Percentiles rank a stretch among this genome's conserved stretches.
phyloP scores from a whole-genome alignment of 2,888 invertebrate genomes.

The Nomada fabriciana region DNA sequence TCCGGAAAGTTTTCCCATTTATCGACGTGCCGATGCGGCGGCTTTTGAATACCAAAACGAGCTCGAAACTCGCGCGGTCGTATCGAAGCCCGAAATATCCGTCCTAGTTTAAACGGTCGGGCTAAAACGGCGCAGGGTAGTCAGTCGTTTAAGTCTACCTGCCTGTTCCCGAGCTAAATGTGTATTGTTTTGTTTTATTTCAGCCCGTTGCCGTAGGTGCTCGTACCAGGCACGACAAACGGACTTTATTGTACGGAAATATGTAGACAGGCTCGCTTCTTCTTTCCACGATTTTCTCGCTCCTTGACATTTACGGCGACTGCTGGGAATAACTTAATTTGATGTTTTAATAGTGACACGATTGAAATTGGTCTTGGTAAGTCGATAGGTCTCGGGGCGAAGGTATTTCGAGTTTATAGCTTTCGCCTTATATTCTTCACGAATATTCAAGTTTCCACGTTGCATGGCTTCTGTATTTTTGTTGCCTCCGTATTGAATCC shows the following conservation, averaged over 20 bases:
- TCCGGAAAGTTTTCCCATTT: slow-evolving; percentile 78
- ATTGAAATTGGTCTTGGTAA: neutral
- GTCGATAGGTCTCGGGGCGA: neutral
- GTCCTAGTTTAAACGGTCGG: slow-evolving; percentile 77
- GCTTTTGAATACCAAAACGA: slow-evolving; percentile 68
- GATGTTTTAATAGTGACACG: neutral
- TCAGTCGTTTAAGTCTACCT: slow-evolving; percentile 68
- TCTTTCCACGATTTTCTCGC: neutral
- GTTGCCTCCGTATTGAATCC: neutral
- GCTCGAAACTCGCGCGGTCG: slow-evolving; percentile 65
- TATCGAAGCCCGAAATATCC: slow-evolving; percentile 78
- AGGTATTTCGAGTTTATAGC: neutral
- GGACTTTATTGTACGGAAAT: slow-evolving; percentile 74
- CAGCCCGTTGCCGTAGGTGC: slow-evolving; percentile 70
- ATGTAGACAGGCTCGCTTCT: slow-evolving; percentile 56
- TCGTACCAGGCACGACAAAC: slow-evolving; percentile 72
- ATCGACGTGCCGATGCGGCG: slow-evolving; percentile 73
- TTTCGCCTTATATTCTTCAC: neutral
- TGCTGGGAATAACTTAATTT: neutral
- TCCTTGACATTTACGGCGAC: neutral
- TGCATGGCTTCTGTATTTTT: neutral
- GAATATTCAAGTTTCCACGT: no score
- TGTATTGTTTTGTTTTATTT: slow-evolving; percentile 81
- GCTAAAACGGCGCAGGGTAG: slow-evolving; percentile 48
- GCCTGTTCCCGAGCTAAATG: slow-evolving; percentile 70